These are phyloP conservation scores for Noctua fimbriata DNA, from an alignment of 2,888 invertebrate species.

Conservation along the genomic window DNA sequence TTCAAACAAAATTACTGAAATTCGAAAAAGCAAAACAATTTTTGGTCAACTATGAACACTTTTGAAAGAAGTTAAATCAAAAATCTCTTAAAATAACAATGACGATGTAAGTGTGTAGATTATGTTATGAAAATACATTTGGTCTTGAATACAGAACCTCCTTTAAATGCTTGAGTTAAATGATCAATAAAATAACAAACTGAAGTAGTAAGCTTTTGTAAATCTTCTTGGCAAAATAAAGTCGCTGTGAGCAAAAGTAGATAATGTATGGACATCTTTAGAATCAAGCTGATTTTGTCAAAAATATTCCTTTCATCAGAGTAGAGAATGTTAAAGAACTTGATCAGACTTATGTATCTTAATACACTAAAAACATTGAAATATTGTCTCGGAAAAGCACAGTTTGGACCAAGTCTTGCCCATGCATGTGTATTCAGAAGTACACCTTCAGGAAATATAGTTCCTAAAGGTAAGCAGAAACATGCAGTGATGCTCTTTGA, in stretches of 20 bases:
- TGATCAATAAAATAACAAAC: background rate
- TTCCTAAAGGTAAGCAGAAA: background rate
- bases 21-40: background rate
- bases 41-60: background rate
- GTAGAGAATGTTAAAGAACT: background rate
- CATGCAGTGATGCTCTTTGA: background rate
- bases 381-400: background rate
- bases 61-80: background rate
- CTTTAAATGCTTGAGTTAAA: background rate
- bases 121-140: background rate
- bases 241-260: background rate
- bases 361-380: background rate
- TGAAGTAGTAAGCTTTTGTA: background rate
- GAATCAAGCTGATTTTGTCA: background rate
- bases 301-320: background rate
- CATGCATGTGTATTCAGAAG: background rate
- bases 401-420: background rate
- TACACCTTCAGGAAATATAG: background rate
- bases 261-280: background rate
- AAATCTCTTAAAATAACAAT: background rate
- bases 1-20: background rate
- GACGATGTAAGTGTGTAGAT: background rate
- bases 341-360: background rate
- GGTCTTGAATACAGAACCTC: background rate
- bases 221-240: background rate